These are phyloP conservation scores for Ctenodactylus gundi DNA, from an alignment of 2,113 vertebrate genomes.

Conservation along the genomic window DNA sequence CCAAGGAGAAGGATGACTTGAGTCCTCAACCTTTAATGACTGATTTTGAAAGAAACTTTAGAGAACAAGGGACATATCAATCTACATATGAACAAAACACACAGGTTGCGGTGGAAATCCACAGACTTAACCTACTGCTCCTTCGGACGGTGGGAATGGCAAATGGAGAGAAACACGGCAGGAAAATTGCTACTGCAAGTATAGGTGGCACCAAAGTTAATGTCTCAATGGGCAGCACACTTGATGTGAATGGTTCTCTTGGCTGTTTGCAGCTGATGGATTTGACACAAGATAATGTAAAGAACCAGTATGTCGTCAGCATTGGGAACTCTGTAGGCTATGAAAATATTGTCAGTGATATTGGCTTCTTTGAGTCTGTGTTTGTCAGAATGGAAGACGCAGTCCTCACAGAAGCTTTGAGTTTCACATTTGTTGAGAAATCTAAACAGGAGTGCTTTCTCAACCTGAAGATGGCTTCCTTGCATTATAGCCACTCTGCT, in stretches of 20 bases:
- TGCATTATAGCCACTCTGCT: slow-evolving; percentile 97
- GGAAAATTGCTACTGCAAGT: slow-evolving; percentile 98
- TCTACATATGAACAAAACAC: slow-evolving; percentile 94
- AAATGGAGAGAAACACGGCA: slow-evolving; percentile 91
- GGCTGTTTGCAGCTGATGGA: slow-evolving; percentile 95
- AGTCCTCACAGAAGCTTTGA: slow-evolving; percentile 90
- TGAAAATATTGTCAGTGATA: slow-evolving; percentile 79
- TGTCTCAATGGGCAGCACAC: slow-evolving; percentile 91
- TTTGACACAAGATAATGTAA: slow-evolving; percentile 91
- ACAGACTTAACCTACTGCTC: slow-evolving; percentile 94
- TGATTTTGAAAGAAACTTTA: slow-evolving; percentile 81
- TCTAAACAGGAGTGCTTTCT: slow-evolving; percentile 93
- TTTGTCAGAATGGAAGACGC: slow-evolving; percentile 81
- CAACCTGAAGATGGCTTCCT: slow-evolving; percentile 94
- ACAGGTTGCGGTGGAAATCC: slow-evolving; percentile 96
- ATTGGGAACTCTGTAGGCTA: slow-evolving; percentile 90
- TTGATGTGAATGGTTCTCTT: slow-evolving; percentile 94
- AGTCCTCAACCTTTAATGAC: slow-evolving; percentile 86
- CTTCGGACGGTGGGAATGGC: slow-evolving; percentile 91
- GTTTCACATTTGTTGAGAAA: slow-evolving; percentile 90
- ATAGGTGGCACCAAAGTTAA: slow-evolving; percentile 96
- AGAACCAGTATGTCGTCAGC: slow-evolving; percentile 95
- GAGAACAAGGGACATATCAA: slow-evolving; percentile 87
- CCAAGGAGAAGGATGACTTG: slow-evolving; percentile 90
- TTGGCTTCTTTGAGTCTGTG: slow-evolving; percentile 76